These are phyloP conservation scores for Leptopilina boulardi DNA, from an alignment of 1,140 invertebrate species.

Conservation along the genomic window DNA sequence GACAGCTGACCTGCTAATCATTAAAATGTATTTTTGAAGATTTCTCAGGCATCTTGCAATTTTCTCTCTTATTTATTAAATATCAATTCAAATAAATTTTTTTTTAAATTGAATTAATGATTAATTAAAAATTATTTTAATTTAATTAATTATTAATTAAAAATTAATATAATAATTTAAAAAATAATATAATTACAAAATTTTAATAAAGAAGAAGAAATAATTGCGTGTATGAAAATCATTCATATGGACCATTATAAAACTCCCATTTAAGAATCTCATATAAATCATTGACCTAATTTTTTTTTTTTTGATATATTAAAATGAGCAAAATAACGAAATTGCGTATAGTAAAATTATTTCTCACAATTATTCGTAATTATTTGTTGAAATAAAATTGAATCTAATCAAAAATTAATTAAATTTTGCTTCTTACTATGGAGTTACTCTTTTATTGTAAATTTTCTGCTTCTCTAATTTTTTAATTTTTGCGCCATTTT, in stretches of 20 bases:
- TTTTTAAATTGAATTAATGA: too few species aligned
- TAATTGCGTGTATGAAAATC: background rate
- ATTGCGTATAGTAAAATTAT: background rate
- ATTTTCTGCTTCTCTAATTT: background rate
- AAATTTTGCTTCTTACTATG: background rate
- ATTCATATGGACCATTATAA: background rate
- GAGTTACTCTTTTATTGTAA: background rate
- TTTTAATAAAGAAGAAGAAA: background rate
- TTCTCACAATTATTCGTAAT: background rate
- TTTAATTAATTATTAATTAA: too few species aligned
- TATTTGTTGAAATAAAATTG: background rate
- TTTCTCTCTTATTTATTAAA: background rate
- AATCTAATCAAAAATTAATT: background rate
- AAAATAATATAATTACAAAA: too few species aligned
- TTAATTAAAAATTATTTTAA: too few species aligned
- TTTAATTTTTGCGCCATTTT: constrained; percentile 11
- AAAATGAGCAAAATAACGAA: background rate
- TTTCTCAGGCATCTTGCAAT: background rate
- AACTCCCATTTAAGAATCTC: background rate
- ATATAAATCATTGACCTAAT: constrained; percentile 20
- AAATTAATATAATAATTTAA: too few species aligned
- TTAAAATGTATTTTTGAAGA: background rate
- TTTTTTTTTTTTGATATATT: background rate
- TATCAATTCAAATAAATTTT: too few species aligned
- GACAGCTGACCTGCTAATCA: constrained; percentile 23